Evolutionary conservation across 2,888 invertebrate species (phyloP).

Genomic region (Andricus quercusramuli): DNA sequence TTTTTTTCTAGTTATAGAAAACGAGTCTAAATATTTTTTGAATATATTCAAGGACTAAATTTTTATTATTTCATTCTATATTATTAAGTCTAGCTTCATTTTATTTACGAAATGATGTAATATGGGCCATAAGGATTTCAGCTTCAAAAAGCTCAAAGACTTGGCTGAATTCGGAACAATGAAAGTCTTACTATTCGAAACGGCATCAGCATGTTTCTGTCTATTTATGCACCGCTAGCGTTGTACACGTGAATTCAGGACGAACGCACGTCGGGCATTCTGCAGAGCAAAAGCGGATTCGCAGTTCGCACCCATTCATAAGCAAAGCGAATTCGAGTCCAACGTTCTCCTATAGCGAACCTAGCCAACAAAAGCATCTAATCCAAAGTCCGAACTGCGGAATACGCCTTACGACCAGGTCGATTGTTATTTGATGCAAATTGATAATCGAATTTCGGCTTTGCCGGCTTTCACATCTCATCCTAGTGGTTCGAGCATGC

Average conservation of each 20-base stretch:
- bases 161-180: neutral
- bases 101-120: too few species aligned
- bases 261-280: neutral
- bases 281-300: constrained; percentile 1
- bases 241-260: neutral
- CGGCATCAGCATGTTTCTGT: neutral
- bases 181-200: neutral
- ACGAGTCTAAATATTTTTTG: too few species aligned
- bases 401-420: constrained; percentile 39
- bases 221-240: neutral
- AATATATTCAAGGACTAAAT: too few species aligned
- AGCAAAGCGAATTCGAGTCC: constrained; percentile 31
- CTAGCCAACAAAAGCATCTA: constrained; percentile 38
- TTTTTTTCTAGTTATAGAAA: too few species aligned
- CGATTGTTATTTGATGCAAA: constrained; percentile 41
- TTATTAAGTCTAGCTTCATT: too few species aligned
- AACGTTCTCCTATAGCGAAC: constrained; percentile 7
- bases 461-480: neutral
- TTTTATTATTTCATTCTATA: too few species aligned
- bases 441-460: constrained; percentile 40
- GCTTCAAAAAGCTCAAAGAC: neutral
- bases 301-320: constrained; percentile 16
- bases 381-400: constrained; percentile 21
- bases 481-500: constrained; percentile 11
- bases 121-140: too few species aligned